These are phyloP conservation scores for Drosophila cardini DNA, from an alignment of 1,140 invertebrate species.

Conservation along the genomic window DNA sequence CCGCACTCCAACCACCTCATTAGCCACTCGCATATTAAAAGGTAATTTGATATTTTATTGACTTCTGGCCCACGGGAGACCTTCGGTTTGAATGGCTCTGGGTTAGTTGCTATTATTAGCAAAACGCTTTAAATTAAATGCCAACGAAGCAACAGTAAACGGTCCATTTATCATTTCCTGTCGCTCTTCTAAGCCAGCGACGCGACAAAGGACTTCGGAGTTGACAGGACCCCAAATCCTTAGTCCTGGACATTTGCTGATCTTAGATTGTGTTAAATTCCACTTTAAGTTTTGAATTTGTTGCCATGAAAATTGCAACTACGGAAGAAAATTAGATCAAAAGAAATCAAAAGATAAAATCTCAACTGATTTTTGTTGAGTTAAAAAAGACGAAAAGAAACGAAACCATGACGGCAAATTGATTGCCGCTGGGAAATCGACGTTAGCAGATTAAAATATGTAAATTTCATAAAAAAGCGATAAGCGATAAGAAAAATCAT, in stretches of 20 bases:
- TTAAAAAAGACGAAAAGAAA: not conserved
- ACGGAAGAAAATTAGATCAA: constrained; percentile 24
- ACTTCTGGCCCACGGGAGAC: constrained; percentile 20
- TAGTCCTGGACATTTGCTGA: not conserved
- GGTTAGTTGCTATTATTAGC: constrained; percentile 18
- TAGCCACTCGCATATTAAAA: constrained; percentile 58
- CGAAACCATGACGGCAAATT: constrained; percentile 32
- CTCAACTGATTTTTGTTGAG: constrained; percentile 25
- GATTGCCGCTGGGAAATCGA: constrained; percentile 50
- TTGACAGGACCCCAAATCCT: constrained; percentile 3
- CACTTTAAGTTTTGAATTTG: constrained; percentile 4
- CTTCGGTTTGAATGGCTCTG: not conserved
- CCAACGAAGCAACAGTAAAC: constrained; percentile 33
- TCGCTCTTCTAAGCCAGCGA: constrained; percentile 17
- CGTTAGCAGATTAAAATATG: constrained; percentile 46
- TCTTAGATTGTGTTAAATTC: not conserved
- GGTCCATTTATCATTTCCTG: constrained; percentile 45
- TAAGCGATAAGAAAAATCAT: not conserved
- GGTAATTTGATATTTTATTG: constrained; percentile 67
- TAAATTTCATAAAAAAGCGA: constrained; percentile 40
- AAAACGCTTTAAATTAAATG: constrained; percentile 46
- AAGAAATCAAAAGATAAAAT: constrained; percentile 32
- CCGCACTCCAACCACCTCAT: constrained; percentile 40
- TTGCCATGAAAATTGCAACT: not conserved
- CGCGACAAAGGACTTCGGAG: constrained; percentile 8